Base-by-base conservation (phyloP, 2,888 invertebrate genomes). In the Phaedon cochleariae region DNA sequence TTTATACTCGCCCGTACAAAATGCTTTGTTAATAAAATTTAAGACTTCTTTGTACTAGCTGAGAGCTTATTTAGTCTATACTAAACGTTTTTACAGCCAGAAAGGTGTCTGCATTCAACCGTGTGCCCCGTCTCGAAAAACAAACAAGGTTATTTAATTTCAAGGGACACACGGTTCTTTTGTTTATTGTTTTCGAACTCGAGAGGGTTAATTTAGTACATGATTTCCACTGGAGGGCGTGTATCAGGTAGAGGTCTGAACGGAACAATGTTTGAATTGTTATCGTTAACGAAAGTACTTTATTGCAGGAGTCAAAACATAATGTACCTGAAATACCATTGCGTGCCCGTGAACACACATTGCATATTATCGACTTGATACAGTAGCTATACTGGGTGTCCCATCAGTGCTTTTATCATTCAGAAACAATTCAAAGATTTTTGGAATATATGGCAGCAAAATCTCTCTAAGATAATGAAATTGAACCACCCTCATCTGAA, bases 21-120 rank as follows among this genome's bases (percentile, higher is more conserved):
- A 41, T 12, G 71, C 76, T 74, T 76, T 74, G 74, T 76, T 73
- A 60, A 64, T 64, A 72, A 75, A 75, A 74, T 76, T 75, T 74
- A 75, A 76, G 74, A 75, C 73, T 71, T 71, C 76, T 74, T 76
- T 76, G 73, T 76, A 65, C 66, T 57, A 71, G 68, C 72, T 69
- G 66, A 67, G 69, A 74, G 70, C 74, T 74, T 72, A 76, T 74
- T 74, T 73, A 71, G 71, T 73, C 70, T 67, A 71, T 64, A 65
- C 48, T 59, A 37, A 57, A 55, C 57, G 58, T 70, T 65, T 64
- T 68, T 67, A 64, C 68, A 53, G 52, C 54, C 61, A 49, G 60
- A 71, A 69, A 69, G 69, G 67, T 69, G 65, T 71, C 68, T 57
- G 67, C 59, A 65, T 67, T 67, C 64, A 65, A 59, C 60, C 61